Evolutionary conservation across 2,113 vertebrate species (phyloP), one percentile per base, ranked within the genome.

Genomic region (Chloropsis hardwickii): DNA sequence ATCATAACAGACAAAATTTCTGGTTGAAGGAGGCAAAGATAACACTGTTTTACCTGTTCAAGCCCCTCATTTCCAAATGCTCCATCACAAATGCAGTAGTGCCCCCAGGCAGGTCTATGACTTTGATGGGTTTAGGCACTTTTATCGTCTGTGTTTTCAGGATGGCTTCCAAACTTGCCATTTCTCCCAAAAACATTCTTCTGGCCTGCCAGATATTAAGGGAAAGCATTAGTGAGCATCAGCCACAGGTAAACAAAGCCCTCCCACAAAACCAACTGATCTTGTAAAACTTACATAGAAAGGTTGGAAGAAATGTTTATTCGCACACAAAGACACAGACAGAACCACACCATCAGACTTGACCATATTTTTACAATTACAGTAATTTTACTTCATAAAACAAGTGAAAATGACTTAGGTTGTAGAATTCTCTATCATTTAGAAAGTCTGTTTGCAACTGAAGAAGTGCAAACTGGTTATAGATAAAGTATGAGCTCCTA

Each of bases 161-260:
- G 90, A 99, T 98, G 64, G 99, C 98, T 48, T 98, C 97, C 95
- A 99, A 91, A 94, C 99, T 99, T 42, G 98, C 99, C 98, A 98
- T 97, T 97, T 99, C 99, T 19, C 99, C 99, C 93, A 99, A 98
- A 97, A 99, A 99, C 99, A 99, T 99, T 89, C 95, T 96, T 94
- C 97, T 98, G 45, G 99, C 99, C 99, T 99, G 78, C 31, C 57
- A 82, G 60, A 29, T 70, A 86, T 58, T 60, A 50, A 81, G 77
- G 21, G 42, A 89, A 82, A 95, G 10, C 6, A 4, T 81, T 35
- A 80, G 8, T 56, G 1, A 70, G 56, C 17, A 73, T 4, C 39
- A 50, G 19, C 5, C 54, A 44, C 4, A 50, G 44, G 27, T 21
- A 86, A 89, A 47, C 22, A 71, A 82, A 66, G n/a, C 17, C 45